phyloP scores from a whole-genome alignment of 2,113 vertebrate genomes.

The Mesocricetus auratus region DNA sequence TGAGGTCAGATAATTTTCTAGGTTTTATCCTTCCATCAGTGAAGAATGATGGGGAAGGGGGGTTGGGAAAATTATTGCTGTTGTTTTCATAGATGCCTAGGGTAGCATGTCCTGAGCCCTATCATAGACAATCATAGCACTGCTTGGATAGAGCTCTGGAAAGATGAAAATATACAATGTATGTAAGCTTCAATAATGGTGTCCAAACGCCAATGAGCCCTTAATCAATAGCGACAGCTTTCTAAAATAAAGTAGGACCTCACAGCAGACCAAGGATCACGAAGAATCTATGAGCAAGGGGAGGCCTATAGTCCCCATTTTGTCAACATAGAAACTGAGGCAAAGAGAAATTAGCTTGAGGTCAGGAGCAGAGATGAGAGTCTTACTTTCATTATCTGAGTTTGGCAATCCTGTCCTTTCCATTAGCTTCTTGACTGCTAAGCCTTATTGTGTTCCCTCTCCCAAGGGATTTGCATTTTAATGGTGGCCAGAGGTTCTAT shows the following conservation, averaged over 20 bases:
- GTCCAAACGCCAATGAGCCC: background rate
- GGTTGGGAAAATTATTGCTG: background rate
- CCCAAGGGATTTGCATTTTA: constrained; percentile 54
- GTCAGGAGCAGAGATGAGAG: background rate
- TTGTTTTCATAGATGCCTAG: background rate
- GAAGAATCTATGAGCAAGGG: background rate
- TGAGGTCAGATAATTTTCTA: background rate
- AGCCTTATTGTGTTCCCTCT: background rate
- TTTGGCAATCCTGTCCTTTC: background rate
- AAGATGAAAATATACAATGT: background rate
- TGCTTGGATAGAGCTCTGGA: background rate
- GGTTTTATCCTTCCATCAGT: background rate
- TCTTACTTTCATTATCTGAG: background rate
- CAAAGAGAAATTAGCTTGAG: background rate
- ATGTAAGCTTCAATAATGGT: background rate
- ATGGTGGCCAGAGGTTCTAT: constrained; percentile 46
- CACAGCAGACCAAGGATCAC: background rate
- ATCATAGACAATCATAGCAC: background rate
- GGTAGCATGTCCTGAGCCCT: background rate
- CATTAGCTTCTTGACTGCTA: background rate
- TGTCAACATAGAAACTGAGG: constrained; percentile 6
- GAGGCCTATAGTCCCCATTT: background rate
- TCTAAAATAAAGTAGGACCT: background rate
- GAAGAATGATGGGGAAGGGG: background rate
- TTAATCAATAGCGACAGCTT: background rate